These are phyloP conservation scores for Dusona sp. DNA, from an alignment of 2,888 invertebrate species.

Conservation along the genomic window DNA sequence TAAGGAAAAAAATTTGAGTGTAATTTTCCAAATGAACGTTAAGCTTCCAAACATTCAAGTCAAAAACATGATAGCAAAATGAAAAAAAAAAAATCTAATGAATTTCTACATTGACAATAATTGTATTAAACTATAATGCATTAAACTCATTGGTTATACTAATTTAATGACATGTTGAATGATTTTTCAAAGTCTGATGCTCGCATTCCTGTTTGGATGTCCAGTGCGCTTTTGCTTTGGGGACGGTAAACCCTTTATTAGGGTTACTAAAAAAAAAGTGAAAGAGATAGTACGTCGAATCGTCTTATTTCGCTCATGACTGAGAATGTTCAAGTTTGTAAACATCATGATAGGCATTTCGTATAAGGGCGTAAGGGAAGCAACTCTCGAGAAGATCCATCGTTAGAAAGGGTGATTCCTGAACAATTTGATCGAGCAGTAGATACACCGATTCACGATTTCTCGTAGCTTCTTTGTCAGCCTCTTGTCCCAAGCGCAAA, in stretches of 20 bases:
- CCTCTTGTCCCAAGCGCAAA: conserved; percentile 96
- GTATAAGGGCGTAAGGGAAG: conserved; percentile 98
- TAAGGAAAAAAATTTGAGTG: background rate
- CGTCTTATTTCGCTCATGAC: conserved; percentile 73
- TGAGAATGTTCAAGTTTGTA: conserved; percentile 94
- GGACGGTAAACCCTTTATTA: conserved; percentile 59
- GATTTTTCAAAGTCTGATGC: conserved; percentile 1
- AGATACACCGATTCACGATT: conserved; percentile 99
- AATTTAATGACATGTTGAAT: conserved; percentile 17
- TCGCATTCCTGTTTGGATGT: conserved; percentile 21
- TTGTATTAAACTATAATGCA: background rate
- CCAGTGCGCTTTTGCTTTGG: conserved; percentile 43
- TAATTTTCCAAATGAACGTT: background rate
- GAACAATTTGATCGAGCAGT: conserved; percentile 98
- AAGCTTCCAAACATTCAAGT: background rate
- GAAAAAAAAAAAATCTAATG: background rate
- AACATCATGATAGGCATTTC: conserved; percentile 99
- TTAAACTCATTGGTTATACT: background rate
- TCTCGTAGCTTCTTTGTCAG: conserved; percentile 96
- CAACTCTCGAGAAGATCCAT: conserved; percentile 99
- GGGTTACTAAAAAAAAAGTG: conserved; percentile 41
- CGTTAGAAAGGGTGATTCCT: conserved; percentile 98
- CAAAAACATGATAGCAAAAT: background rate
- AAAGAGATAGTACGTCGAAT: background rate
- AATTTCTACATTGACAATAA: conserved; percentile 8